Evolutionary conservation across 2,888 invertebrate species (phyloP).

Genomic region (Drymonia ruficornis): DNA sequence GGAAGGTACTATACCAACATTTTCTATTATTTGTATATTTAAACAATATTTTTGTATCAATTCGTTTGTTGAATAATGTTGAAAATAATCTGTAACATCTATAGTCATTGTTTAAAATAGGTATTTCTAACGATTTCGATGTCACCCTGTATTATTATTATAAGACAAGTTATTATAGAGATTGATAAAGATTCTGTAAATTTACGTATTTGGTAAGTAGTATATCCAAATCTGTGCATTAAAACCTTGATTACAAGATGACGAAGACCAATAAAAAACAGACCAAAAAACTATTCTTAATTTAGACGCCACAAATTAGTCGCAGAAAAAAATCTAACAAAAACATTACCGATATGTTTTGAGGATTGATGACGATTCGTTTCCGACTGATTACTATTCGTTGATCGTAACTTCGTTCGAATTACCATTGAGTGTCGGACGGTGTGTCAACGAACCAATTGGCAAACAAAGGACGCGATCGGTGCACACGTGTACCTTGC

Average conservation of each 20-base stretch:
- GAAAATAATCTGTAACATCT: no score
- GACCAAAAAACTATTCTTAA: not conserved
- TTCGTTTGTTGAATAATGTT: no score
- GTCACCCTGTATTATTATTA: no score
- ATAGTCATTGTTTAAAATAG: no score
- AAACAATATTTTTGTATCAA: no score
- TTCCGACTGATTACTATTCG: slow-evolving; percentile 52
- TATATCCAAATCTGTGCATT: not conserved
- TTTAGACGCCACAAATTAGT: not conserved
- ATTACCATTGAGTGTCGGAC: slow-evolving; percentile 55
- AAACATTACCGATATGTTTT: slow-evolving; percentile 1
- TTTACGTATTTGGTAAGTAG: no score
- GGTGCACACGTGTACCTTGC: slow-evolving; percentile 27
- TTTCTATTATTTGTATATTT: no score
- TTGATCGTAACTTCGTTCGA: slow-evolving; percentile 31
- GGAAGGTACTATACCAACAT: no score
- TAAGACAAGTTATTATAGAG: no score
- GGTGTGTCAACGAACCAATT: slow-evolving; percentile 73
- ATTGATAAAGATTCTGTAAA: no score
- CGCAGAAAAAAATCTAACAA: slow-evolving; percentile 4
- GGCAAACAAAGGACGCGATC: slow-evolving; percentile 59
- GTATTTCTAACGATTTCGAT: no score
- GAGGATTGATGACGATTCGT: slow-evolving; percentile 21
- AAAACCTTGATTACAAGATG: not conserved
- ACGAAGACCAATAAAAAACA: not conserved